Evolutionary conservation across 1,140 invertebrate genomes (phyloP).

Genomic region (Papilio aristodemus): DNA sequence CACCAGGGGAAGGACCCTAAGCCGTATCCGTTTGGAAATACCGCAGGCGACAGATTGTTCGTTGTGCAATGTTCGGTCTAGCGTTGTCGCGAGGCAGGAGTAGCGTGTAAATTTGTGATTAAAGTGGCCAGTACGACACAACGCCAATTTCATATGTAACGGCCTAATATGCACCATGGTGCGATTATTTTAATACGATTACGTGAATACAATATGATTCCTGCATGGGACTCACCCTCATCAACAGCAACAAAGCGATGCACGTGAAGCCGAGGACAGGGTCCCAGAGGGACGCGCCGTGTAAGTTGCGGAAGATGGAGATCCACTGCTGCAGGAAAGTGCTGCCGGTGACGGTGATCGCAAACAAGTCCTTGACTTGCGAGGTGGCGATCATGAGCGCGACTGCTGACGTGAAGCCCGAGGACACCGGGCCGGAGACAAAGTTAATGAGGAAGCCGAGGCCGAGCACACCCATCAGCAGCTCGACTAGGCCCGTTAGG

Average conservation of each 20-base stretch:
- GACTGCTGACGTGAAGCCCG: constrained; percentile 95
- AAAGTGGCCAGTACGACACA: too few relatives aligned
- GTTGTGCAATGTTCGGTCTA: too few relatives aligned
- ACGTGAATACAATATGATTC: not conserved
- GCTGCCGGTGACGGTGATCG: constrained; percentile 87
- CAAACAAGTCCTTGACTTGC: constrained; percentile 92
- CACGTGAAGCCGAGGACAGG: constrained; percentile 86
- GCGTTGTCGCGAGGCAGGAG: too few relatives aligned
- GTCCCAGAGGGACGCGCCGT: constrained; percentile 84
- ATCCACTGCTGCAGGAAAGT: constrained; percentile 88
- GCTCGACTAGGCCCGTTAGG: constrained; percentile 88
- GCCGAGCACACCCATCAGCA: constrained; percentile 93
- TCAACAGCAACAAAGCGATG: constrained; percentile 85
- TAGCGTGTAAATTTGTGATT: too few relatives aligned
- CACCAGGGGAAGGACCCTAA: too few relatives aligned
- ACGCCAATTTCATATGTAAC: too few relatives aligned
- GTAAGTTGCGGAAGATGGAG: constrained; percentile 83
- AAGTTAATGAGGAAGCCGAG: constrained; percentile 96
- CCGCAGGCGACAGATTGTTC: too few relatives aligned
- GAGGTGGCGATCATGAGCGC: constrained; percentile 94
- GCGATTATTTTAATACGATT: too few relatives aligned
- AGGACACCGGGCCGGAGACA: constrained; percentile 95
- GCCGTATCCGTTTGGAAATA: too few relatives aligned
- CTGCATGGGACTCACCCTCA: constrained; percentile 81
- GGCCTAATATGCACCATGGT: too few relatives aligned